Evolutionary conservation across 2,888 invertebrate genomes (phyloP).

Genomic region (Drosophila kanekoi): DNA sequence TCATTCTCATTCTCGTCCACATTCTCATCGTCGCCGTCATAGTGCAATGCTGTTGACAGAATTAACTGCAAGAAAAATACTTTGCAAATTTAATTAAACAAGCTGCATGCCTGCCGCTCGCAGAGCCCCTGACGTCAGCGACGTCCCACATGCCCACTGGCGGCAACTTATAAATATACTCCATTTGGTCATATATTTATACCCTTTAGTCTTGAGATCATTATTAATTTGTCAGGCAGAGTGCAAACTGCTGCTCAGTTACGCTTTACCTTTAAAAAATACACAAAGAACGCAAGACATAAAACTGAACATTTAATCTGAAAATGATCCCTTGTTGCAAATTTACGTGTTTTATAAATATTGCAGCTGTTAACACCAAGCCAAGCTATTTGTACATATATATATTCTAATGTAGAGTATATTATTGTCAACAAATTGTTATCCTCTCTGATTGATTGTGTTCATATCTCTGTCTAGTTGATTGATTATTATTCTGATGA

Average conservation of each 20-base stretch:
- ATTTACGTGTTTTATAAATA: too few relatives aligned
- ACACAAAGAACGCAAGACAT: too few relatives aligned
- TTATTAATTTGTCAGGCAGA: neutral
- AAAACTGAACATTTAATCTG: too few relatives aligned
- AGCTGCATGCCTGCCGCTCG: slow-evolving; percentile 32
- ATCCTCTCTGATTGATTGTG: neutral
- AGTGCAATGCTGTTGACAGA: slow-evolving; percentile 54
- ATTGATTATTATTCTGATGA: slow-evolving; percentile 12
- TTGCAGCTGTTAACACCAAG: too few relatives aligned
- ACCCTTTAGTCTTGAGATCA: slow-evolving; percentile 4
- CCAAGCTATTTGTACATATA: too few relatives aligned
- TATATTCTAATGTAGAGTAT: neutral
- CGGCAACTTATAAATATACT: slow-evolving; percentile 15
- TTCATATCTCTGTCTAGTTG: slow-evolving; percentile 2
- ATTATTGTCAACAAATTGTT: neutral
- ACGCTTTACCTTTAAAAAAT: too few relatives aligned
- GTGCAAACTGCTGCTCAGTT: too few relatives aligned
- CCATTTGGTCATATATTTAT: slow-evolving; percentile 6
- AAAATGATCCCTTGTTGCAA: too few relatives aligned
- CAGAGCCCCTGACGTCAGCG: slow-evolving; percentile 52
- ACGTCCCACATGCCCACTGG: slow-evolving; percentile 31
- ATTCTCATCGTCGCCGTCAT: slow-evolving; percentile 2
- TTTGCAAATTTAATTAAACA: slow-evolving; percentile 74
- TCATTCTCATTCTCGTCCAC: neutral
- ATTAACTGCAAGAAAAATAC: slow-evolving; percentile 74